phyloP scores from a whole-genome alignment of 2,888 invertebrate genomes.

The Panzeria rudis region DNA sequence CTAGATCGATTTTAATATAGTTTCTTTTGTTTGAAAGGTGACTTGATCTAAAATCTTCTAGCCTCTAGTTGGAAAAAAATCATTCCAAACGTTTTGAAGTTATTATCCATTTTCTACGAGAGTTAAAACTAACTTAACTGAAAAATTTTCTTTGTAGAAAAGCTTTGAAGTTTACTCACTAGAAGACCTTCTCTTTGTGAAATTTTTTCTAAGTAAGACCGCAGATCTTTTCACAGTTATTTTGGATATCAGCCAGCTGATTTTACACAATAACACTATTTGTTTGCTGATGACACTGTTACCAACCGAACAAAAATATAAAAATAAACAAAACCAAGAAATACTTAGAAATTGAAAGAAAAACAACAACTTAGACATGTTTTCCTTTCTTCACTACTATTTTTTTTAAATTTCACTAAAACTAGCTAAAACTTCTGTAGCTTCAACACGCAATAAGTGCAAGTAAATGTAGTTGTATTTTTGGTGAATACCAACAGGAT shows the following conservation, averaged over 20 bases:
- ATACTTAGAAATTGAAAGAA: slow-evolving; percentile 15
- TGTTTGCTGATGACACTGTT: slow-evolving; percentile 65
- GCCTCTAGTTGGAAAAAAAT: too few species aligned
- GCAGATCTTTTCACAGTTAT: slow-evolving; percentile 30
- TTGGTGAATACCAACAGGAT: not conserved
- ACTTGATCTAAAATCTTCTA: too few species aligned
- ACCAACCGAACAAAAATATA: slow-evolving; percentile 47
- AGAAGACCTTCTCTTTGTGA: slow-evolving; percentile 1
- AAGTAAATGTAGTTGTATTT: slow-evolving; percentile 24
- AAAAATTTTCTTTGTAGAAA: not conserved
- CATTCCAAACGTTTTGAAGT: too few species aligned
- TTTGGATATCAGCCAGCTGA: slow-evolving; percentile 65
- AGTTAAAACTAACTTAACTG: too few species aligned
- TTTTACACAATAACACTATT: slow-evolving; percentile 57
- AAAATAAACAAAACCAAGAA: slow-evolving; percentile 31
- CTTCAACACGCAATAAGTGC: slow-evolving; percentile 1
- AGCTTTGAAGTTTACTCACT: not conserved
- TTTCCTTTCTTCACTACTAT: slow-evolving; percentile 14
- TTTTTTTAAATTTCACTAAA: slow-evolving; percentile 26
- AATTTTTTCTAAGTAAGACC: not conserved
- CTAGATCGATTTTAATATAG: too few species aligned
- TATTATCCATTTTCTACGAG: too few species aligned
- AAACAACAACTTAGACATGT: slow-evolving; percentile 37
- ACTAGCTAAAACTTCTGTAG: slow-evolving; percentile 1
- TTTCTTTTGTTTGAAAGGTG: too few species aligned